A percentile compares a stretch with the other conserved stretches of the same genome.
phyloP scores from a whole-genome alignment of 2,888 invertebrate genomes.

The Drosophila ezoana region DNA sequence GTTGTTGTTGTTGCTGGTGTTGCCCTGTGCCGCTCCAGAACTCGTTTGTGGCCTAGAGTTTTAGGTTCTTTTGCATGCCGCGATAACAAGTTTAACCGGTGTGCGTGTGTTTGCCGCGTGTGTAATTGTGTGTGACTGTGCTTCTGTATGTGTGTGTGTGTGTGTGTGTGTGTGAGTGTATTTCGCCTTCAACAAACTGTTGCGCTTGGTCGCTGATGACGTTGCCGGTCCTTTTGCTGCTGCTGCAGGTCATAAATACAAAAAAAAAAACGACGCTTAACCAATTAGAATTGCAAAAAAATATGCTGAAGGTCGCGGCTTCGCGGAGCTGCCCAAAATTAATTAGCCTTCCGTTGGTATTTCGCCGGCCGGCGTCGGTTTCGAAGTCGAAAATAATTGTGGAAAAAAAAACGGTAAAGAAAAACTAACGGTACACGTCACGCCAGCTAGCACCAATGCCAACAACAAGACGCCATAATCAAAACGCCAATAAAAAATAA shows the following conservation, averaged over 20 bases:
- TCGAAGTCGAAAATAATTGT: slow-evolving; percentile 34
- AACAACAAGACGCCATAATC: slow-evolving; percentile 33
- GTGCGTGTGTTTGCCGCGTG: slow-evolving; percentile 61
- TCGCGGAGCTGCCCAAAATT: slow-evolving; percentile 7
- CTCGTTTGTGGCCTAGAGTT: slow-evolving; percentile 77
- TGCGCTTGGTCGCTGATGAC: slow-evolving; percentile 68
- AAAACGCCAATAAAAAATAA: slow-evolving; percentile 32
- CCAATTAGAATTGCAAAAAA: slow-evolving; percentile 60
- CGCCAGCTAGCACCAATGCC: slow-evolving; percentile 18
- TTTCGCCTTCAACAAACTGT: slow-evolving; percentile 78
- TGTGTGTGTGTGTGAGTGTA: slow-evolving; percentile 39
- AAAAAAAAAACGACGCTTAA: slow-evolving; percentile 15
- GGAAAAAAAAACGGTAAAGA: slow-evolving; percentile 27
- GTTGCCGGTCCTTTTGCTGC: slow-evolving; percentile 56
- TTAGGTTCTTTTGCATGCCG: slow-evolving; percentile 74
- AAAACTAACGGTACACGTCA: slow-evolving; percentile 52
- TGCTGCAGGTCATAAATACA: slow-evolving; percentile 51
- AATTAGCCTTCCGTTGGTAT: slow-evolving; percentile 34
- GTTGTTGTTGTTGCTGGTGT: slow-evolving; percentile 30
- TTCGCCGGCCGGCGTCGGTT: slow-evolving; percentile 59
- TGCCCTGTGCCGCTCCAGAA: slow-evolving; percentile 74
- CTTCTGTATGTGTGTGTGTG: slow-evolving; percentile 27
- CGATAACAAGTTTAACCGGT: slow-evolving; percentile 80
- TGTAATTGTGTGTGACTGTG: slow-evolving; percentile 58
- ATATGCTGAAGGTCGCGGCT: slow-evolving; percentile 30